These are phyloP conservation scores for Cantharis flavilabris DNA, from an alignment of 2,888 invertebrate genomes.

Conservation along the genomic window DNA sequence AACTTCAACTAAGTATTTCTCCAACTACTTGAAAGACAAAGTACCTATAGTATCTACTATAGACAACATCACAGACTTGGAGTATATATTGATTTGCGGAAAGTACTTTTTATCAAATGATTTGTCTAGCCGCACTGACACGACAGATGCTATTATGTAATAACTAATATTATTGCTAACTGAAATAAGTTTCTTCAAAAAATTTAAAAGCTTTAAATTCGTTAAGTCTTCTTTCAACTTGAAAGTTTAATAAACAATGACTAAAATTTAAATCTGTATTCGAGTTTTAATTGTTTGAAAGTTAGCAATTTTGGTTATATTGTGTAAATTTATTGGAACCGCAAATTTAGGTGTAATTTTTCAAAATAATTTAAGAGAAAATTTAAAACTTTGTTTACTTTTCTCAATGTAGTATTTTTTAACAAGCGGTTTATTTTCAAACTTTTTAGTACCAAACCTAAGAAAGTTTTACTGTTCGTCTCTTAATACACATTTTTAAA, in stretches of 20 bases:
- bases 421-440: background rate
- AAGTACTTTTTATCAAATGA: background rate
- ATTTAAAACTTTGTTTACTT: background rate
- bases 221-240: background rate
- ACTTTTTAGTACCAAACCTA: background rate
- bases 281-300: background rate
- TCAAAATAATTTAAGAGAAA: background rate
- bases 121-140: background rate
- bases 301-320: background rate
- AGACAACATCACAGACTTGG: background rate
- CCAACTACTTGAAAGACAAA: background rate
- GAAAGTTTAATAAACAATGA: background rate
- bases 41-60: background rate
- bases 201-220: no score
- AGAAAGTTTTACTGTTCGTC: conserved; percentile 5
- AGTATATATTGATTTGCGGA: background rate
- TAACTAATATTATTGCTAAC: background rate
- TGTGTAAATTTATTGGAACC: background rate
- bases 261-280: background rate
- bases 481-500: background rate
- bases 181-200: background rate
- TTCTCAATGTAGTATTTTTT: background rate
- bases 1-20: background rate
- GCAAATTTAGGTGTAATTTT: background rate
- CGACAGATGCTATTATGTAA: background rate